phyloP scores from a whole-genome alignment of 2,797 vertebrate genomes.

The Vespertilio murinus region DNA sequence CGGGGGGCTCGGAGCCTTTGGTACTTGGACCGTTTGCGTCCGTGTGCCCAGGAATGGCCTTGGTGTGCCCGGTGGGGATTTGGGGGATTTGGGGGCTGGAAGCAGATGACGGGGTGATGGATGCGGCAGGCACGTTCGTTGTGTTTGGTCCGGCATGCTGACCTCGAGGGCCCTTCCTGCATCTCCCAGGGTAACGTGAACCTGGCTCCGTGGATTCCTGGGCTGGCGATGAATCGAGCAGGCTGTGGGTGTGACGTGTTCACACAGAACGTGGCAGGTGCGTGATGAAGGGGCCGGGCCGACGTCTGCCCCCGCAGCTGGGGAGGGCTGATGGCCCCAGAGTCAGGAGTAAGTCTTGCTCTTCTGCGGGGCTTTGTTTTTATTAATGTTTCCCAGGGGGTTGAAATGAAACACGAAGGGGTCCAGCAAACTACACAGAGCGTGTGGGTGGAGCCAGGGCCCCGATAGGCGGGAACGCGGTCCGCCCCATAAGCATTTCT shows the following conservation, averaged over 20 bases:
- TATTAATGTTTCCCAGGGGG: neutral
- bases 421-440: neutral
- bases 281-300: neutral
- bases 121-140: constrained; percentile 8
- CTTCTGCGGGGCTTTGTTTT: neutral
- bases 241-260: neutral
- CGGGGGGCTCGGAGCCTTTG: neutral
- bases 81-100: constrained; percentile 15
- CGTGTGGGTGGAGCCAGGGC: neutral
- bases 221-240: constrained; percentile 37
- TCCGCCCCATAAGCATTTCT: neutral
- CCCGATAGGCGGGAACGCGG: neutral
- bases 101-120: constrained; percentile 31
- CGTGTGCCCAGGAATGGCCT: constrained; percentile 3
- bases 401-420: constrained; percentile 46
- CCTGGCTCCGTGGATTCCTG: neutral
- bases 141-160: constrained; percentile 42
- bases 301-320: neutral
- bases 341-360: neutral
- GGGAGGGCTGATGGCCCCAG: neutral
- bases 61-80: neutral
- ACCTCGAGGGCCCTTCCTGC: neutral
- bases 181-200: neutral
- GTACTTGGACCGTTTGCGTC: neutral
- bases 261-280: constrained; percentile 19